phyloP scores from a whole-genome alignment of 2,888 invertebrate genomes.

The Erebia ligea region DNA sequence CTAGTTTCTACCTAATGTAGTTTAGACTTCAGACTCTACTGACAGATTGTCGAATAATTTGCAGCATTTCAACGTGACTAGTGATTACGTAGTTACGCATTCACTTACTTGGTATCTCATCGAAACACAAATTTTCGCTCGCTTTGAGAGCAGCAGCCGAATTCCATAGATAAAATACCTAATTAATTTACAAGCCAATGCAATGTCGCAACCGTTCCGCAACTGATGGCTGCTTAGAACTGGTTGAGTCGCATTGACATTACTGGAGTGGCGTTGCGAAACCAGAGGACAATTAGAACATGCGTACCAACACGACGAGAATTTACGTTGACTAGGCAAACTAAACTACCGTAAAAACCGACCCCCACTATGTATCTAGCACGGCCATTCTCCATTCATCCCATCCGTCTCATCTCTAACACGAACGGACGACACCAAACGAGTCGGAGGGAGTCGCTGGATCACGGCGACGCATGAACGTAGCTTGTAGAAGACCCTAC shows the following conservation, averaged over 20 bases:
- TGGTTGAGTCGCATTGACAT: slow-evolving; percentile 53
- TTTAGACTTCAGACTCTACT: background rate
- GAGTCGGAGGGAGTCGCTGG: too few species aligned
- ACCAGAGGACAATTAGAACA: slow-evolving; percentile 30
- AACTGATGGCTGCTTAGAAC: slow-evolving; percentile 54
- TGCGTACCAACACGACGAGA: slow-evolving; percentile 2
- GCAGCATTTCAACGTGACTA: background rate
- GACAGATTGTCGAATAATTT: background rate
- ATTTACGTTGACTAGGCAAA: background rate
- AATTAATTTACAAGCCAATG: slow-evolving; percentile 51
- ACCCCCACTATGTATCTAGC: too few species aligned
- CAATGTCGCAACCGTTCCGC: slow-evolving; percentile 61
- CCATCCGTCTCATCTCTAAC: too few species aligned
- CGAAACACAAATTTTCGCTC: background rate
- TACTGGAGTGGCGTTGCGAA: slow-evolving; percentile 57
- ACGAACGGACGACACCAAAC: too few species aligned
- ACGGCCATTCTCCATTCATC: too few species aligned
- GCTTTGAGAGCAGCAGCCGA: background rate
- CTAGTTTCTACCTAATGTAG: background rate
- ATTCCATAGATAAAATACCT: slow-evolving; percentile 45
- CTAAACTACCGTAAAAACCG: too few species aligned
- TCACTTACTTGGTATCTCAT: background rate
- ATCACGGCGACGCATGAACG: too few species aligned
- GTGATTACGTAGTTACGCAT: background rate
- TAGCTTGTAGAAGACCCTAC: too few species aligned